Conservation (phyloP, 2,113 vertebrate genomes). For the Okapia johnstoni region DNA sequence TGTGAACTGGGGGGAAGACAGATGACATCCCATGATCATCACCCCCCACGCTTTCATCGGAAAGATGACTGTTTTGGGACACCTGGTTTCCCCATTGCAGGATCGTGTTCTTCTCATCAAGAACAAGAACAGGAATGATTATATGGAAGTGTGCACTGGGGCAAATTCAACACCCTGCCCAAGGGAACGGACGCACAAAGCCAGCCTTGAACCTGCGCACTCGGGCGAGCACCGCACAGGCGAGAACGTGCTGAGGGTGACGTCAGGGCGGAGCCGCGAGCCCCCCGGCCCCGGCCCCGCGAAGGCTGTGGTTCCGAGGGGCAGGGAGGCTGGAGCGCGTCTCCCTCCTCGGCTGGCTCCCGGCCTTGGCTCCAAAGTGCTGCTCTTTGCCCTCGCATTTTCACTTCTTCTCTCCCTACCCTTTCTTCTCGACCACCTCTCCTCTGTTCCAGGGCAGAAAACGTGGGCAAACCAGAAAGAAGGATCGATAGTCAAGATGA, state of each 20-base stretch:
- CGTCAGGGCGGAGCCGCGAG: neutral
- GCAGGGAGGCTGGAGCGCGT: neutral
- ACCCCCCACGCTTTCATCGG: neutral
- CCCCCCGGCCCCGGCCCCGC: neutral
- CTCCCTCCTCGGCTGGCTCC: neutral
- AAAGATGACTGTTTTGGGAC: conserved; percentile 44
- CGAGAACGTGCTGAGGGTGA: conserved; percentile 22
- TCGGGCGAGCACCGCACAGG: neutral
- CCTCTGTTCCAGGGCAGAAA: neutral
- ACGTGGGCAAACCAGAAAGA: neutral
- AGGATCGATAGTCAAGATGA: neutral
- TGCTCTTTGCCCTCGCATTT: neutral
- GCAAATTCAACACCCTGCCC: conserved; percentile 26
- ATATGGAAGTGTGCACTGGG: neutral
- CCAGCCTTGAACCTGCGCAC: conserved; percentile 52
- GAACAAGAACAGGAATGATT: conserved; percentile 10
- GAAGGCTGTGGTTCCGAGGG: neutral
- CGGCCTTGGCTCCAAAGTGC: neutral
- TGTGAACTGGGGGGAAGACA: neutral
- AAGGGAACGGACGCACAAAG: conserved; percentile 33
- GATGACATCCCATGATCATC: neutral
- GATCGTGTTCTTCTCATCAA: conserved; percentile 49
- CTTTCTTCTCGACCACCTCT: neutral
- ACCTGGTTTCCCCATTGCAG: neutral
- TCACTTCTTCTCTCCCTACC: neutral